Base-by-base conservation (phyloP, 2,888 invertebrate species). In the Cancer borealis region DNA sequence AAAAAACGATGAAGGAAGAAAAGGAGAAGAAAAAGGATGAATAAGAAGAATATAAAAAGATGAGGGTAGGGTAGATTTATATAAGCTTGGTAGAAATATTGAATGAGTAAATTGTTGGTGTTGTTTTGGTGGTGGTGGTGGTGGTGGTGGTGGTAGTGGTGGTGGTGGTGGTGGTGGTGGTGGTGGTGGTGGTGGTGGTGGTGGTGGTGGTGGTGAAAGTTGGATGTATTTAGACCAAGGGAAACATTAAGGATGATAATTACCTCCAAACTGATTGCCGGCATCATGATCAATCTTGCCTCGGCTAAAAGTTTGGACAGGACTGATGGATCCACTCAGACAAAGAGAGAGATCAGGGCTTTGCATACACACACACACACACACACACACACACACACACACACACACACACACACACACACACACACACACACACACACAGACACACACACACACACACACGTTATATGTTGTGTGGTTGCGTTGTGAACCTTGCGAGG, bases 251-350 rank as follows among this genome's bases (percentile, higher is more conserved):
- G 30, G 17, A 30, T 54, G 90, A 60, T 90, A 90, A 90, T 90
- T 90, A 90, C 54, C 26, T 21, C 8, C 26, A 47, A 89, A 90
- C 60, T 54, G 30, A 90, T 49, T 90, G 26, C 90, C 54, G 5
- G 8, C 49, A 30, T 26, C 90, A 54, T 54, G 49, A 90, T 54
- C 90, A 60, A 54, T 60, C 90, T 54, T 90, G 49, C 8, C 90
- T 60, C 30, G 30, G 14, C 60, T 30, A 90, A 90, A 90, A 90
- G 90, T 90, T 90, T 47, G 60, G 60, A 90, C 39, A 30, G 90
- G 39, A 17, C 49, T 90, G 90, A 90, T 30, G 60, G 60, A 17
- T 90, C 54, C 26, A 17, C 46, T 26, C 60, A 54, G 26, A 49
- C 47, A 49, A 46, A 90, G 49, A 90, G 54, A 90, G 26, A 30